Evolutionary conservation across 2,888 invertebrate species (phyloP).

Genomic region (Uropetala carovei): DNA sequence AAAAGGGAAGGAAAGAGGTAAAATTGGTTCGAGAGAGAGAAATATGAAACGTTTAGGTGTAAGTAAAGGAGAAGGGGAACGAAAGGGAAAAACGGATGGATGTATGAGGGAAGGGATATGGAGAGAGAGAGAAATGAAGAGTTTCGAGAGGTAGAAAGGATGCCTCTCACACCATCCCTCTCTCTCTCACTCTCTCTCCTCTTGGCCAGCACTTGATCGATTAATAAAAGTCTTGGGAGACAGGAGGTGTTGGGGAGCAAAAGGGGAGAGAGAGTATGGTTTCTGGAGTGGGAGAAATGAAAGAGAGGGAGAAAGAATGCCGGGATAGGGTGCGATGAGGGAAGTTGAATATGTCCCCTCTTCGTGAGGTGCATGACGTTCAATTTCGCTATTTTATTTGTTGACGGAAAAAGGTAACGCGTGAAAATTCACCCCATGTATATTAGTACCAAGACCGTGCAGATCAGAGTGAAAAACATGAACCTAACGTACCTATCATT

Average conservation of each 20-base stretch:
- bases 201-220: not conserved
- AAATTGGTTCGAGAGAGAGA: not conserved
- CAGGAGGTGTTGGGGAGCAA: not conserved
- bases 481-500: too few relatives aligned
- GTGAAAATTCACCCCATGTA: too few relatives aligned
- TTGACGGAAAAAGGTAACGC: too few relatives aligned
- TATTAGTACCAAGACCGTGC: too few relatives aligned
- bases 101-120: too few relatives aligned
- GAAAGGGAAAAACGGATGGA: not conserved
- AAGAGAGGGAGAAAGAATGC: not conserved
- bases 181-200: not conserved
- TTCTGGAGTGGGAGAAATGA: not conserved
- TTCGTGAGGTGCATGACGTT: too few relatives aligned
- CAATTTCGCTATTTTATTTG: too few relatives aligned
- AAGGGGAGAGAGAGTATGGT: not conserved
- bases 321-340: too few relatives aligned
- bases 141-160: too few relatives aligned
- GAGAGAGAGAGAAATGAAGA: too few relatives aligned
- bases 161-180: not conserved
- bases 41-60: not conserved
- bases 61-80: not conserved
- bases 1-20: not conserved
- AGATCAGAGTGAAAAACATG: too few relatives aligned
- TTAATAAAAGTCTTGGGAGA: constrained; percentile 2
- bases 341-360: too few relatives aligned